phyloP scores from a whole-genome alignment of 2,888 invertebrate genomes.

The Leucophenga maculata region DNA sequence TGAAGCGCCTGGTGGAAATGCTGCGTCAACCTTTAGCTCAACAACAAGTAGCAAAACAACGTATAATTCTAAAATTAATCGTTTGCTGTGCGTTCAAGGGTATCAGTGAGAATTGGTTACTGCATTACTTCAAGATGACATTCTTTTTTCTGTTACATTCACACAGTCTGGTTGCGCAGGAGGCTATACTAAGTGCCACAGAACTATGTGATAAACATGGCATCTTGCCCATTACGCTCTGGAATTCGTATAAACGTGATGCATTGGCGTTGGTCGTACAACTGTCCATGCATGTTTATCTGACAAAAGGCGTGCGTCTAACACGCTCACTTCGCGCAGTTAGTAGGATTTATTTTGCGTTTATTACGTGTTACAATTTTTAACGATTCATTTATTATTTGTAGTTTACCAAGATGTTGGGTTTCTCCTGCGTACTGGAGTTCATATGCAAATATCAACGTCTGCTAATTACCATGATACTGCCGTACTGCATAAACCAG shows the following conservation, averaged over 20 bases:
- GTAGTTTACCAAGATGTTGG: constrained; percentile 78
- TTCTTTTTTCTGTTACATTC: constrained; percentile 66
- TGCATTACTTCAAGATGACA: constrained; percentile 68
- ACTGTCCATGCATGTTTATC: constrained; percentile 60
- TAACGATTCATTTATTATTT: constrained; percentile 31
- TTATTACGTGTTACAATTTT: too few relatives aligned
- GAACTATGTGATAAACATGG: constrained; percentile 67
- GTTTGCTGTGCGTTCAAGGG: constrained; percentile 39
- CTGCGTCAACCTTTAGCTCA: constrained; percentile 34
- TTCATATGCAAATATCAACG: constrained; percentile 81
- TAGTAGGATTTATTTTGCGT: constrained; percentile 41
- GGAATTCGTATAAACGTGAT: constrained; percentile 71
- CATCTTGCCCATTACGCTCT: constrained; percentile 64
- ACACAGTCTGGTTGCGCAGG: constrained; percentile 64
- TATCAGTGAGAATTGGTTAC: constrained; percentile 65
- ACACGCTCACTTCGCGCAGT: constrained; percentile 63
- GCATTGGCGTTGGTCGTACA: constrained; percentile 63
- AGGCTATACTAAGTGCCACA: constrained; percentile 64
- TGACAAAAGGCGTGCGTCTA: constrained; percentile 62
- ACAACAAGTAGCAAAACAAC: constrained; percentile 44
- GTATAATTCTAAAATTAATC: constrained; percentile 50
- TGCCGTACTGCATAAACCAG: constrained; percentile 75
- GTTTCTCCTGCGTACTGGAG: constrained; percentile 80
- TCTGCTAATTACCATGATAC: constrained; percentile 79
- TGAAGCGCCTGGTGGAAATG: constrained; percentile 41